Percentiles rank a stretch among this genome's conserved stretches.
Conservation (phyloP, 2,797 vertebrate species). For the Merluccius polli region DNA sequence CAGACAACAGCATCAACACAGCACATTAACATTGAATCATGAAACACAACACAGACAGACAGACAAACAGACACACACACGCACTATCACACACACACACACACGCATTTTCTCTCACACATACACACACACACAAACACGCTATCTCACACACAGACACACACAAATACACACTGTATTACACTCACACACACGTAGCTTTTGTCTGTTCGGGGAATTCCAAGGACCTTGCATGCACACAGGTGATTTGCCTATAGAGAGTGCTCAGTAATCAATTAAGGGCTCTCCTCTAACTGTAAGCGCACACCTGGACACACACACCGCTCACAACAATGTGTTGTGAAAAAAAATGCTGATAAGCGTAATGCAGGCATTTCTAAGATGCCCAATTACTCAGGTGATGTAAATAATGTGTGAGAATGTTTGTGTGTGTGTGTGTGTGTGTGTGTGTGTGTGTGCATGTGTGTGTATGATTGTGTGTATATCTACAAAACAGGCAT, state of each 20-base stretch:
- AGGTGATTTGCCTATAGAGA: slow-evolving; percentile 67
- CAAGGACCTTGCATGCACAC: slow-evolving; percentile 51
- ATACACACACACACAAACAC: slow-evolving; percentile 17
- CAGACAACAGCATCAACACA: not conserved
- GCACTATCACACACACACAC: not conserved
- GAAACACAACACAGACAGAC: not conserved
- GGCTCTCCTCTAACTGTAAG: slow-evolving; percentile 73
- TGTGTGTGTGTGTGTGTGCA: not conserved
- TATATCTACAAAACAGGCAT: too few relatives aligned
- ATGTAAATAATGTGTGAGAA: not conserved
- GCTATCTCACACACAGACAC: slow-evolving; percentile 11
- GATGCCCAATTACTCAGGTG: too few relatives aligned
- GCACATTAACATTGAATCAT: not conserved
- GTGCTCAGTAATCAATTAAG: slow-evolving; percentile 49
- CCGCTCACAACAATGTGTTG: not conserved
- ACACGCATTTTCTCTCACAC: not conserved
- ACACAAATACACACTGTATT: slow-evolving; percentile 7
- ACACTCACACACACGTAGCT: slow-evolving; percentile 13
- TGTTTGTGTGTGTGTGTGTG: not conserved
- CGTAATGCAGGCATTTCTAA: not conserved
- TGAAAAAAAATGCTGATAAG: not conserved
- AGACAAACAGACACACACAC: not conserved
- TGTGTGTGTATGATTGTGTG: not conserved
- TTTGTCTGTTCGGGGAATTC: slow-evolving; percentile 55
- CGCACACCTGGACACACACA: slow-evolving; percentile 29